Evolutionary conservation across 2,888 invertebrate species (phyloP).

Genomic region (Torymus aiolomorphi): DNA sequence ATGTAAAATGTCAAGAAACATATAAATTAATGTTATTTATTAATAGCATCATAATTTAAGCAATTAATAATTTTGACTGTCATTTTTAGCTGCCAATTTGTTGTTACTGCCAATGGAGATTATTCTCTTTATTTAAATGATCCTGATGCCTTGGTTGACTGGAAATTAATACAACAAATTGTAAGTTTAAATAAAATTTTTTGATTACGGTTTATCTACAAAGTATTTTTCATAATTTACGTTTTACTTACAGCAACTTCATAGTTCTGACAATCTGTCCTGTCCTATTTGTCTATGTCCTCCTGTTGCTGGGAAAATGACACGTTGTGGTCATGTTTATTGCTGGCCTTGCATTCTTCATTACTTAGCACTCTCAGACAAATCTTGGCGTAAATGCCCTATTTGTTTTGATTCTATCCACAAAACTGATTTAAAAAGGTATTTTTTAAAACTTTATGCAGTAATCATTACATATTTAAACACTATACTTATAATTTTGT

Average conservation of each 20-base stretch:
- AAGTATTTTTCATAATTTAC: conserved; percentile 10
- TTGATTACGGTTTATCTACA: conserved; percentile 17
- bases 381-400: conserved; percentile 90
- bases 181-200: conserved; percentile 82
- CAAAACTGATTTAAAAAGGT: conserved; percentile 90
- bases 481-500: conserved; percentile 14
- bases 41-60: too few relatives aligned
- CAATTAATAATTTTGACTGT: too few relatives aligned
- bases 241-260: conserved; percentile 77
- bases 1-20: too few relatives aligned
- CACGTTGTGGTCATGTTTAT: conserved; percentile 95
- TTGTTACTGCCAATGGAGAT: conserved; percentile 89
- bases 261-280: conserved; percentile 82
- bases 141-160: conserved; percentile 93
- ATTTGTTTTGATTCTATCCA: conserved; percentile 90
- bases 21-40: too few relatives aligned
- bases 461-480: background rate
- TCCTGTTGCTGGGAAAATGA: conserved; percentile 93
- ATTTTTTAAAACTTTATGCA: conserved; percentile 48
- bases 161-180: conserved; percentile 95
- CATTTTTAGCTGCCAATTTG: conserved; percentile 91
- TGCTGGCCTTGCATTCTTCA: conserved; percentile 97
- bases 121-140: conserved; percentile 87
- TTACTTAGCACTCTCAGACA: conserved; percentile 91
- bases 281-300: conserved; percentile 95